Base-by-base conservation (phyloP, 2,888 invertebrate species). In the Cactoblastis cactorum region DNA sequence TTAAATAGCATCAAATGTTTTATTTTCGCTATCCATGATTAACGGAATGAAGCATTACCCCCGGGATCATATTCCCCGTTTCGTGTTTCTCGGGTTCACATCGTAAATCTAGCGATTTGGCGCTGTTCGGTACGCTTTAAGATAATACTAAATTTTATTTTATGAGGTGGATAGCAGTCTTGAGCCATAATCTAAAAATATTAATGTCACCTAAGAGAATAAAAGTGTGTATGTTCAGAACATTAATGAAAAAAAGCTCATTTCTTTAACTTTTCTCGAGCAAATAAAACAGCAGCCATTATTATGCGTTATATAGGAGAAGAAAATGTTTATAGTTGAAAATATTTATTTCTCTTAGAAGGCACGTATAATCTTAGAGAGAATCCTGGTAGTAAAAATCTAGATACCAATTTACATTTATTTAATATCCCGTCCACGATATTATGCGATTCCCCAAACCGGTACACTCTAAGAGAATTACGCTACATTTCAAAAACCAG, bases 41-140 rank as follows among this genome's bases (percentile, higher is more conserved):
- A 48, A 48, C 50, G 39, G 53, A 17, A 12, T 32, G 32, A 35
- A 39, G 32, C 43, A 35, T 48, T 53, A 48, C 50, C 53, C 53
- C 32, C 14, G 32, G 48, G 53, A 47, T 53, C 47, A 47, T 43
- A 37, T 32, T 32, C 17, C 45, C 32, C 28, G 43, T 43, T 43
- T 24, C 50, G 11, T 46, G 39, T 39, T 50, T 12, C 51, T 32
- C 39, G 33, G 43, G 24, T 39, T 22, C 34, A 14, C n/a, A 37
- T 41, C 39, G 22, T 41, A 41, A 41, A 41, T 41, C 22, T 12
- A 41, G 39, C 39, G 19, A 41, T 41, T 19, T 41, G 22, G 39
- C 39, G 39, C 39, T 41, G 22, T 18, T 6, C 12, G 14, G 17
- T 17, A 17, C 17, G 17, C 14, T 37, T 37, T 17, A 17, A 5